phyloP scores from a whole-genome alignment of 2,888 invertebrate species.

The Melikaiella ostensackeni region DNA sequence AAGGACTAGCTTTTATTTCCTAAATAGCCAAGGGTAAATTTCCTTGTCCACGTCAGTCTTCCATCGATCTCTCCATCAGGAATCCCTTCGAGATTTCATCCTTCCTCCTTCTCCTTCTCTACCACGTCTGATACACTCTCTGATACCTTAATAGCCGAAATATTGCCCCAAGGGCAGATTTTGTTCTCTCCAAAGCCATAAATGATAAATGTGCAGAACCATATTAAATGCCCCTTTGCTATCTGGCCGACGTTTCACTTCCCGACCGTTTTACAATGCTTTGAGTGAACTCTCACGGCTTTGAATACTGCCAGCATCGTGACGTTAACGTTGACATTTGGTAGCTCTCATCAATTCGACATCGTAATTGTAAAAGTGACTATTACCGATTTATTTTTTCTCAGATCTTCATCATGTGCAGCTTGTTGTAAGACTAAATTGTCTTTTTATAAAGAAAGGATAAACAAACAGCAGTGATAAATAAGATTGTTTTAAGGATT shows the following conservation, averaged over 20 bases:
- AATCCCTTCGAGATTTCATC: constrained; percentile 57
- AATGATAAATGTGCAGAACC: constrained; percentile 65
- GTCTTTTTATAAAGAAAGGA: too few species aligned
- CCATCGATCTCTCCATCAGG: constrained; percentile 35
- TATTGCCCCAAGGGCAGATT: constrained; percentile 72
- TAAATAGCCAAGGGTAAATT: constrained; percentile 19
- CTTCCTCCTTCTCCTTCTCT: constrained; percentile 43
- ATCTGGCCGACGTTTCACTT: constrained; percentile 7
- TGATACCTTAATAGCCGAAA: constrained; percentile 71
- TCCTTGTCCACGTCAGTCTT: constrained; percentile 30
- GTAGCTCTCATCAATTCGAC: too few species aligned
- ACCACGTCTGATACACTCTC: constrained; percentile 59
- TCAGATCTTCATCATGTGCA: too few species aligned
- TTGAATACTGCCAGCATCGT: too few species aligned
- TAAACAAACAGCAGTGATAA: too few species aligned
- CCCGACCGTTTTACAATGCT: background rate
- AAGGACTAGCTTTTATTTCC: background rate
- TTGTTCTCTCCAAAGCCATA: constrained; percentile 64
- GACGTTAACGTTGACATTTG: too few species aligned
- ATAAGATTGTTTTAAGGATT: too few species aligned
- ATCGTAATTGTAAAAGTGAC: background rate
- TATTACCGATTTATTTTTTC: background rate
- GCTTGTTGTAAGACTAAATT: too few species aligned
- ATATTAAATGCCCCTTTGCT: constrained; percentile 23
- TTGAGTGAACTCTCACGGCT: background rate